These are phyloP conservation scores for Simalia tracyae DNA, from an alignment of 2,797 vertebrate genomes.

Conservation along the genomic window DNA sequence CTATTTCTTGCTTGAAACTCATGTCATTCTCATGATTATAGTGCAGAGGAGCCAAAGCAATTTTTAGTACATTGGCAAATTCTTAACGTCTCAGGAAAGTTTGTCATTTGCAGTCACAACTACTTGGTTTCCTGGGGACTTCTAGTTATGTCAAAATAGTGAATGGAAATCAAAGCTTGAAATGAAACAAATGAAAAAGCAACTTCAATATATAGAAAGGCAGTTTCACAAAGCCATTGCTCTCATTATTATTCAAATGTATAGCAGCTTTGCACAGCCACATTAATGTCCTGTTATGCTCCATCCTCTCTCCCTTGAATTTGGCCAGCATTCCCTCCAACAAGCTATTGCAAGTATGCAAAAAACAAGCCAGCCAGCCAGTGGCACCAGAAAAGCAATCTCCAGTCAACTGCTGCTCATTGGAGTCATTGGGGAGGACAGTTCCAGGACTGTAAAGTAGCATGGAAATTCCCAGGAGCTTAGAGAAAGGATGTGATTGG, in stretches of 20 bases:
- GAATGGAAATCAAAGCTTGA: slow-evolving; percentile 51
- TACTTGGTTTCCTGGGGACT: slow-evolving; percentile 54
- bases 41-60: slow-evolving; percentile 16
- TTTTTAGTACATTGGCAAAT: slow-evolving; percentile 36
- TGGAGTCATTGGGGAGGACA: background rate
- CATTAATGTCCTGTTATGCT: background rate
- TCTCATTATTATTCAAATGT: background rate
- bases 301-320: background rate
- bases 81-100: slow-evolving; percentile 41
- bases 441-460: background rate
- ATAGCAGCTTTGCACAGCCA: background rate
- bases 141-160: slow-evolving; percentile 50
- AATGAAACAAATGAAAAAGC: slow-evolving; percentile 38
- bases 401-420: background rate
- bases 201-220: slow-evolving; percentile 6
- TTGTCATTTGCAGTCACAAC: slow-evolving; percentile 49
- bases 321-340: background rate
- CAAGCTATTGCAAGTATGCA: background rate
- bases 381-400: background rate
- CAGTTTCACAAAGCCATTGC: background rate
- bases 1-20: background rate
- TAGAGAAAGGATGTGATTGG: background rate
- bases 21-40: background rate
- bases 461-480: background rate
- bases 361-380: background rate